Evolutionary conservation across 2,888 invertebrate species (phyloP).

Genomic region (Ophion ellenae): DNA sequence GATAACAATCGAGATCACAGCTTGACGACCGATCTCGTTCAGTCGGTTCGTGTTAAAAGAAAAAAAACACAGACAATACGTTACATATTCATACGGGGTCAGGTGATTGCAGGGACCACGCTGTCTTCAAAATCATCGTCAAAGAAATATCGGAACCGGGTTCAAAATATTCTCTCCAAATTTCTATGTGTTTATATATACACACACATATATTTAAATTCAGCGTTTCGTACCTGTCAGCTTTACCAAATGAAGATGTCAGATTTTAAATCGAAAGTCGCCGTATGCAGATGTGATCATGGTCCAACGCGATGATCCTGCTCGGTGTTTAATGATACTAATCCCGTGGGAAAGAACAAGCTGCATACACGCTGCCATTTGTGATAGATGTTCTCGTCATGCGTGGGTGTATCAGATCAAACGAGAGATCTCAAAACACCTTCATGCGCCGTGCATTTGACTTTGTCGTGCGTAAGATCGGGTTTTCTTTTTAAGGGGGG

Average conservation of each 20-base stretch:
- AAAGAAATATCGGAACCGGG: not conserved
- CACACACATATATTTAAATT: not conserved
- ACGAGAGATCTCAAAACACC: constrained; percentile 10
- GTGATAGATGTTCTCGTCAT: constrained; percentile 7
- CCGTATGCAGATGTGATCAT: constrained; percentile 15
- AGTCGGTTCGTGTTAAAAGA: not conserved
- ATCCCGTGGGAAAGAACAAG: constrained; percentile 41
- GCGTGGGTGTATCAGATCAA: not conserved
- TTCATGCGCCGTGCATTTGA: constrained; percentile 31
- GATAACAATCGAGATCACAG: constrained; percentile 35
- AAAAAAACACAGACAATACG: not conserved
- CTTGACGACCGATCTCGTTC: not conserved
- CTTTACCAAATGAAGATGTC: constrained; percentile 46
- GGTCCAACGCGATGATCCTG: constrained; percentile 11
- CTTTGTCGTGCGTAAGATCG: constrained; percentile 18
- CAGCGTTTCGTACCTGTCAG: constrained; percentile 25
- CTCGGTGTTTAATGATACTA: constrained; percentile 31
- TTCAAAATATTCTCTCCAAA: no score
- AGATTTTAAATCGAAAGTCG: constrained; percentile 1
- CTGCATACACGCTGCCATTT: constrained; percentile 8
- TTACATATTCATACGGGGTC: not conserved
- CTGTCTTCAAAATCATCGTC: not conserved
- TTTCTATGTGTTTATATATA: not conserved
- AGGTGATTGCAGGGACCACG: not conserved
- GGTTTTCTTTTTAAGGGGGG: not conserved